Percentiles rank a stretch among this genome's conserved stretches.
phyloP scores from a whole-genome alignment of 2,113 vertebrate genomes.

The Cnemophilus loriae region DNA sequence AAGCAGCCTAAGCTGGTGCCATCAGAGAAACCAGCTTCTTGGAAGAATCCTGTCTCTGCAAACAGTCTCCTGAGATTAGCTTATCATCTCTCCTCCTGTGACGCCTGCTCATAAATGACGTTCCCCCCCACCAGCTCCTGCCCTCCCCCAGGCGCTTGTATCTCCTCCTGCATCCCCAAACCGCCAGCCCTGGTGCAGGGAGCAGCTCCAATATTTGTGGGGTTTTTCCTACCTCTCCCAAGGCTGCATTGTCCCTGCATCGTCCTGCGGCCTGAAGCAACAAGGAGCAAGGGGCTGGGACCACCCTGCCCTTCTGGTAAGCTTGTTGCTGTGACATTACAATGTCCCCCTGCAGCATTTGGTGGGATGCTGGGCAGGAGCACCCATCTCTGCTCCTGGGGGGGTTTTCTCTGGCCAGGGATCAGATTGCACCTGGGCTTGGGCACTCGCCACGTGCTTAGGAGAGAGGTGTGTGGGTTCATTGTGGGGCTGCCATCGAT shows the following conservation, averaged over 20 bases:
- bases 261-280: not conserved
- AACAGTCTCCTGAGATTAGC: not conserved
- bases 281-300: not conserved
- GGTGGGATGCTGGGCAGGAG: not conserved
- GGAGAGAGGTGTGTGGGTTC: not conserved
- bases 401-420: not conserved
- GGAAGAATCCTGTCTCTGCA: not conserved
- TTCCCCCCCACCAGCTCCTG: not conserved
- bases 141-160: not conserved
- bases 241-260: not conserved
- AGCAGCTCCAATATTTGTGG: not conserved
- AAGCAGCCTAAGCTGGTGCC: fast-evolving
- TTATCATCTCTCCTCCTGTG: conserved; percentile 40
- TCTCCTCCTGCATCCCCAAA: not conserved
- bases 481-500: not conserved
- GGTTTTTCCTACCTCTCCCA: not conserved
- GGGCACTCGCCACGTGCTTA: fast-evolving
- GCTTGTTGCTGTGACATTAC: not conserved
- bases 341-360: fast-evolving
- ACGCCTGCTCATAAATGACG: not conserved
- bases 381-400: not conserved
- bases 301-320: conserved; percentile 13
- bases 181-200: fast-evolving
- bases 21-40: not conserved
- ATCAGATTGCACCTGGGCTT: not conserved